Evolutionary conservation across 1,140 invertebrate genomes (phyloP).

Genomic region (Caligus rogercresseyi): DNA sequence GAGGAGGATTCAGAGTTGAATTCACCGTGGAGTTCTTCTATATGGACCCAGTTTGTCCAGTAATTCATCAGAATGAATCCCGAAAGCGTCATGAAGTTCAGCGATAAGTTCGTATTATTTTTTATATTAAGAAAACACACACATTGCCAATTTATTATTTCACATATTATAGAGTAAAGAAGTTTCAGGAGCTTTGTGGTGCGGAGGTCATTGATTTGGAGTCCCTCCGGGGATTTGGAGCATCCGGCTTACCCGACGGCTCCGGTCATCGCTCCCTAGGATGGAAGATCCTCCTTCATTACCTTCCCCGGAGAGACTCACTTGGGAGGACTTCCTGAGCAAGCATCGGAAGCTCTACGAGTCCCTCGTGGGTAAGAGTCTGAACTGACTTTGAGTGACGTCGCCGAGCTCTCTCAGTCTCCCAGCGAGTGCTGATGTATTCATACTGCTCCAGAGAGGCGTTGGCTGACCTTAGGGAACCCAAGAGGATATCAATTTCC

Average conservation of each 20-base stretch:
- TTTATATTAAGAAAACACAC: neutral
- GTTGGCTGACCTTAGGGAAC: neutral
- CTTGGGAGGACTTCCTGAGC: slow-evolving; percentile 43
- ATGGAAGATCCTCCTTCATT: slow-evolving; percentile 66
- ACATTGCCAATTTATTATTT: neutral
- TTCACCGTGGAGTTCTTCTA: no score
- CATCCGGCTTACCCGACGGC: slow-evolving; percentile 63
- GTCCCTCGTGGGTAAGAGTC: slow-evolving; percentile 55
- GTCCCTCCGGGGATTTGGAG: slow-evolving; percentile 45
- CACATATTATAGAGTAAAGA: slow-evolving; percentile 21
- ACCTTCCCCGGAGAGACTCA: slow-evolving; percentile 45
- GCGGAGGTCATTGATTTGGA: slow-evolving; percentile 46
- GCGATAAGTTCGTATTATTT: neutral
- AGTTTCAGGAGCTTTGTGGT: slow-evolving; percentile 31
- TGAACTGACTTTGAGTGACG: neutral
- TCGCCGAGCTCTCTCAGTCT: neutral
- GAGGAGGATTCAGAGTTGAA: no score
- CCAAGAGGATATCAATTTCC: neutral
- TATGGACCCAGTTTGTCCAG: no score
- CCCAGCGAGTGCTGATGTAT: neutral
- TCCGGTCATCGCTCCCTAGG: slow-evolving; percentile 50
- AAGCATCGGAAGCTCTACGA: slow-evolving; percentile 55
- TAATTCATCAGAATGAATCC: no score
- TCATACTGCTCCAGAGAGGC: neutral
- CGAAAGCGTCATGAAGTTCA: neutral